Percentiles rank a stretch among this genome's conserved stretches.
Conservation (phyloP, 2,888 invertebrate species). For the Escarpia spicata region DNA sequence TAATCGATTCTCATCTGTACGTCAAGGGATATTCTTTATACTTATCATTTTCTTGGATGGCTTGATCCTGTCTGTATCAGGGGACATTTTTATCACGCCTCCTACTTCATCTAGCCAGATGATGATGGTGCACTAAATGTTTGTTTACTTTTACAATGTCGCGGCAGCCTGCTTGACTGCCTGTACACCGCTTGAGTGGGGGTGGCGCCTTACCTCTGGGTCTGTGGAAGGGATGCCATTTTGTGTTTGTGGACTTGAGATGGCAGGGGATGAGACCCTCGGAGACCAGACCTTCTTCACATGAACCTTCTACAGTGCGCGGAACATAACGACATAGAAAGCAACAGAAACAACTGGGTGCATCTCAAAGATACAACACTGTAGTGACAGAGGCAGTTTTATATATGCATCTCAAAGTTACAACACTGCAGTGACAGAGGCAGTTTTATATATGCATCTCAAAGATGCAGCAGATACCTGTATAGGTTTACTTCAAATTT, state of each 20-base stretch:
- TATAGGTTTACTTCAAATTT: neutral
- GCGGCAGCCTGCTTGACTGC: neutral
- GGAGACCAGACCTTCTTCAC: slow-evolving; percentile 58
- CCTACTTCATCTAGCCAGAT: too few relatives aligned
- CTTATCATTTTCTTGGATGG: neutral
- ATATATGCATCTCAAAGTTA: neutral
- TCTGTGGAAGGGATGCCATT: slow-evolving; percentile 30
- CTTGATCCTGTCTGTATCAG: neutral
- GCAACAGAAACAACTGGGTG: neutral
- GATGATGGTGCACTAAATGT: neutral
- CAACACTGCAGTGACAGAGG: too few relatives aligned
- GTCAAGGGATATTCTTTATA: neutral
- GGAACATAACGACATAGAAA: neutral
- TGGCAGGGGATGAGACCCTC: slow-evolving; percentile 40
- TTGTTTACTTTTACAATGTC: neutral
- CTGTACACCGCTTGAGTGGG: neutral
- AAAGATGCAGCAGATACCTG: too few relatives aligned
- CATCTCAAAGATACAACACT: neutral
- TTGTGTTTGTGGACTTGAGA: slow-evolving; percentile 23
- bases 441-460: too few relatives aligned
- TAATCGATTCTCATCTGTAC: neutral
- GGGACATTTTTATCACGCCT: too few relatives aligned
- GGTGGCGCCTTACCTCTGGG: slow-evolving; percentile 31
- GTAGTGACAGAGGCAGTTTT: neutral
- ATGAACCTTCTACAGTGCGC: slow-evolving; percentile 52